A percentile compares a stretch with the other conserved stretches of the same genome.
phyloP scores from a whole-genome alignment of 2,113 vertebrate species.

The Rhinolophus sinicus region DNA sequence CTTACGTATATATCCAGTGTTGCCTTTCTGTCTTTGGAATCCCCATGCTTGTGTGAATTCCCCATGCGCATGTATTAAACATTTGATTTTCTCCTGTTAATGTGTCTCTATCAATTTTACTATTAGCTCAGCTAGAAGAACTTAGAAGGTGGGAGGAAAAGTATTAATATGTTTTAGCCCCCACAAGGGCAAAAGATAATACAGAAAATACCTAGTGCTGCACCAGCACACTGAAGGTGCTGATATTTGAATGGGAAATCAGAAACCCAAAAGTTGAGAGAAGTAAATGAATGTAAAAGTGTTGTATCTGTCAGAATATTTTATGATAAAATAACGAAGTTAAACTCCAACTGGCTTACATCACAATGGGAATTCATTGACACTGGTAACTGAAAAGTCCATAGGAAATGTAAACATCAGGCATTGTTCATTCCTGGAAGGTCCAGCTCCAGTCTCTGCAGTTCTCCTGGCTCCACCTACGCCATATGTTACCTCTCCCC shows the following conservation, averaged over 20 bases:
- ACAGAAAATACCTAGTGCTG: background rate
- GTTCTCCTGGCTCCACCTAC: background rate
- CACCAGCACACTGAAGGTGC: background rate
- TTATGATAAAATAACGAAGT: slow-evolving; percentile 8
- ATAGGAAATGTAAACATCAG: fast-evolving
- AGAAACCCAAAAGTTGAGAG: background rate
- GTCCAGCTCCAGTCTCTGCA: background rate
- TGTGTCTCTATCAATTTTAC: background rate
- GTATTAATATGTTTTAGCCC: background rate
- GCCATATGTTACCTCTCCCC: fast-evolving
- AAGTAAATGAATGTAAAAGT: slow-evolving; percentile 23
- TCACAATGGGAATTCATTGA: background rate
- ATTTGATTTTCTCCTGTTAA: background rate
- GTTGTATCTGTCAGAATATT: background rate
- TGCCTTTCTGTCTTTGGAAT: background rate
- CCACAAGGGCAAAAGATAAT: background rate
- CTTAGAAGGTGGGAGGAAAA: background rate
- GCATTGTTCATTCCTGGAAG: no score
- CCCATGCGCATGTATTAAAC: background rate
- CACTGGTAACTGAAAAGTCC: background rate
- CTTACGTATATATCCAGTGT: background rate
- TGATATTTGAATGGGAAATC: background rate
- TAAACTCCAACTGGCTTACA: background rate
- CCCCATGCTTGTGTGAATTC: background rate
- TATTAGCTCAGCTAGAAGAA: background rate